Conservation (phyloP, 2,797 vertebrate species). For the Poecilia wingei region DNA sequence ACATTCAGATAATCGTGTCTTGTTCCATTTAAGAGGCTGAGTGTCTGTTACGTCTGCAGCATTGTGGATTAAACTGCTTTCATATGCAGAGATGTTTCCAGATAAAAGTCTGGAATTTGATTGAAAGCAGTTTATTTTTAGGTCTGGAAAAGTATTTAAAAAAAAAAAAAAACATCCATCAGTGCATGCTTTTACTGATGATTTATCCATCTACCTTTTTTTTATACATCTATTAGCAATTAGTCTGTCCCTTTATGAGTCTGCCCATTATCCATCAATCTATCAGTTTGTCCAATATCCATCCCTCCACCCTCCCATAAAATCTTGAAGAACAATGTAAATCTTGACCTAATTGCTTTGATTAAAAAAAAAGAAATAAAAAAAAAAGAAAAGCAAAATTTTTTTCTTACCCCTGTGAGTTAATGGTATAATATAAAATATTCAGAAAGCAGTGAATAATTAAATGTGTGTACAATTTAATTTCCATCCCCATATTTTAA, state of each 20-base stretch:
- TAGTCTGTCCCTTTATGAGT: not conserved
- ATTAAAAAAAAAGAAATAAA: no score
- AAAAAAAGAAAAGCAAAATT: not conserved
- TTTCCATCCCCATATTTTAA: not conserved
- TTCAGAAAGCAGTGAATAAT: not conserved
- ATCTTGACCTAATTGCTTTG: no score
- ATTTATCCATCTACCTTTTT: no score
- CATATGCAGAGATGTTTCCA: not conserved
- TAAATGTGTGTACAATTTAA: not conserved
- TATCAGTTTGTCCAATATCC: not conserved
- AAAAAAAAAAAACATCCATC: no score
- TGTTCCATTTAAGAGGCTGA: not conserved
- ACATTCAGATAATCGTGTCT: not conserved
- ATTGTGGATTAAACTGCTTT: not conserved
- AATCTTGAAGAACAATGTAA: no score
- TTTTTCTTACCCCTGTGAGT: not conserved
- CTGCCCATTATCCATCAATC: not conserved
- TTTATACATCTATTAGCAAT: not conserved
- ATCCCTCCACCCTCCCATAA: not conserved
- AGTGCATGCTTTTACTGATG: no score
- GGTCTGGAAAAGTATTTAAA: no score
- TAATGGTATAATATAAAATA: not conserved
- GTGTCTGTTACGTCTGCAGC: not conserved
- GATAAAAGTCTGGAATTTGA: not conserved
- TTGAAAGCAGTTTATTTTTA: no score